Conservation (phyloP, 2,888 invertebrate species). For the Ectemnius lituratus region DNA sequence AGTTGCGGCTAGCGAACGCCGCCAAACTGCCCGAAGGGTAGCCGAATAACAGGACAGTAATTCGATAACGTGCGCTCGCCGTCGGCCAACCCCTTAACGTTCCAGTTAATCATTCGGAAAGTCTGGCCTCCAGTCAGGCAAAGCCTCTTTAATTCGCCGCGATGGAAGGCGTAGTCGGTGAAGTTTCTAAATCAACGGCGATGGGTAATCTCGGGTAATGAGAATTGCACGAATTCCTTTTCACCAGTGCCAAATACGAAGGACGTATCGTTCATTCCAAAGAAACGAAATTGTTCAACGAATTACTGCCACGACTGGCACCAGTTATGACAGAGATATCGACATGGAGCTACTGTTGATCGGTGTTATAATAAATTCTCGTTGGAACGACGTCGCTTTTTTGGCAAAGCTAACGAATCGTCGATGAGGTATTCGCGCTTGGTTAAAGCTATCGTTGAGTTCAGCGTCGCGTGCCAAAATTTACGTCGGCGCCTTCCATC, state of each 20-base stretch:
- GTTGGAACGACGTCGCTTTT: neutral
- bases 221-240: neutral
- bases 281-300: too few relatives aligned
- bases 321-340: neutral
- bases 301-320: too few relatives aligned
- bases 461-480: conserved; percentile 29
- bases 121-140: neutral
- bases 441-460: neutral
- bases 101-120: conserved; percentile 5
- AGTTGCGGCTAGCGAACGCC: neutral
- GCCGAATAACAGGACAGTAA: neutral
- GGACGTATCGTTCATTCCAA: neutral
- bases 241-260: neutral
- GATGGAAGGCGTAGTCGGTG: conserved; percentile 1
- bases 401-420: neutral
- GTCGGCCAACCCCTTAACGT: neutral
- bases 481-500: conserved; percentile 10
- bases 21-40: neutral
- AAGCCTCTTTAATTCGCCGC: neutral
- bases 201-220: neutral
- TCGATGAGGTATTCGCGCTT: conserved; percentile 10
- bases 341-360: neutral
- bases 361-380: neutral
- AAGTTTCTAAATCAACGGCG: conserved; percentile 1
- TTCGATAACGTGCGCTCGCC: conserved; percentile 1